A percentile compares a stretch with the other conserved stretches of the same genome.
These are phyloP conservation scores for Synergus japonicus DNA, from an alignment of 2,888 invertebrate genomes.

Conservation along the genomic window DNA sequence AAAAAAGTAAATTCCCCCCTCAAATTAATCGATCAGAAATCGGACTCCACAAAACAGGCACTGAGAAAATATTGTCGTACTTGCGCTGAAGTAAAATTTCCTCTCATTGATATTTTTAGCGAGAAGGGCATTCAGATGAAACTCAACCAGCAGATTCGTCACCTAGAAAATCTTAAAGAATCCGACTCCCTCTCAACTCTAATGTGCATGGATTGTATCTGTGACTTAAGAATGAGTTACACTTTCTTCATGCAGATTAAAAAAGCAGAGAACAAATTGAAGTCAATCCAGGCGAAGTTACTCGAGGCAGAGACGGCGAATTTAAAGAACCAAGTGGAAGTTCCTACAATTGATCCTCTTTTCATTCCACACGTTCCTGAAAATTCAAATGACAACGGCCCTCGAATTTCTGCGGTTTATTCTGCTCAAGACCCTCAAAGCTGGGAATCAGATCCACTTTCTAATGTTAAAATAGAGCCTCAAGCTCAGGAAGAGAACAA, in stretches of 20 bases:
- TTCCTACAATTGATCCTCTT: not conserved
- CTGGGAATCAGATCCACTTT: not conserved
- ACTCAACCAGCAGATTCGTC: constrained; percentile 72
- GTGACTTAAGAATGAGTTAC: constrained; percentile 75
- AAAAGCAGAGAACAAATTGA: constrained; percentile 73
- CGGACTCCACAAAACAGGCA: constrained; percentile 53
- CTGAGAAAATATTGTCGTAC: constrained; percentile 73
- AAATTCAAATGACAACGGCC: constrained; percentile 10
- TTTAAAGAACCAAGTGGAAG: not conserved
- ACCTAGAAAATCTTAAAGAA: constrained; percentile 70
- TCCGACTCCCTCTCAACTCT: constrained; percentile 71
- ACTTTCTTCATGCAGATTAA: constrained; percentile 76
- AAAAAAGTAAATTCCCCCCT: constrained; percentile 56
- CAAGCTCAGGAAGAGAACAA: constrained; percentile 41
- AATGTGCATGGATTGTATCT: constrained; percentile 76
- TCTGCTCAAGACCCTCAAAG: not conserved
- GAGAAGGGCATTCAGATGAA: constrained; percentile 74
- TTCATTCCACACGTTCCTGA: constrained; percentile 37
- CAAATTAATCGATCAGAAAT: constrained; percentile 34
- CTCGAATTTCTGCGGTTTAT: constrained; percentile 48
- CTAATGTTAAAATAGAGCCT: not conserved
- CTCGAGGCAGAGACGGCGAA: constrained; percentile 46
- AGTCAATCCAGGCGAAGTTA: constrained; percentile 64
- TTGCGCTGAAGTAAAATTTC: constrained; percentile 73
- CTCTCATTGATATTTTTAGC: constrained; percentile 74